Evolutionary conservation across 2,113 vertebrate genomes (phyloP).

Genomic region (Pogonocichla stellata): DNA sequence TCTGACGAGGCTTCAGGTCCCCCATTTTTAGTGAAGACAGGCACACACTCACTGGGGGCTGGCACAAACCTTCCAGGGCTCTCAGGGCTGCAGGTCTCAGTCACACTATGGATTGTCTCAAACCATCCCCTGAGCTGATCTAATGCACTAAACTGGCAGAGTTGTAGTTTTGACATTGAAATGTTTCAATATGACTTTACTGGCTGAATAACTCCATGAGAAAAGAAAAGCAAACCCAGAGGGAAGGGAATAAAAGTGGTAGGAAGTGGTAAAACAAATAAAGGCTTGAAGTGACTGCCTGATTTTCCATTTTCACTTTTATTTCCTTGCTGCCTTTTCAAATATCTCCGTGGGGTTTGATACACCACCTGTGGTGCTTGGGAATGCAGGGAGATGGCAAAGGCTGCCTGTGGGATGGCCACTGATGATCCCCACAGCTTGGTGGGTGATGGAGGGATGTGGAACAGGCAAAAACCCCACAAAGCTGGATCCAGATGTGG

Average conservation of each 20-base stretch:
- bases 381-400: background rate
- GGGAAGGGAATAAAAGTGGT: background rate
- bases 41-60: background rate
- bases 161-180: background rate
- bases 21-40: background rate
- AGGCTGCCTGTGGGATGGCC: background rate
- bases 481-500: background rate
- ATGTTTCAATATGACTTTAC: background rate
- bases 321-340: background rate
- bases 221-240: background rate
- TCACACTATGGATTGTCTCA: background rate
- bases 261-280: background rate
- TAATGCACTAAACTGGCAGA: background rate
- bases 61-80: background rate
- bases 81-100: accelerated
- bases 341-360: background rate
- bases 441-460: background rate
- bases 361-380: accelerated
- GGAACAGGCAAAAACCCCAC: background rate
- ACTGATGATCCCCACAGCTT: accelerated
- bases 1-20: background rate
- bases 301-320: background rate
- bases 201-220: background rate
- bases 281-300: background rate
- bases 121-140: background rate